Base-by-base conservation (phyloP, 2,113 vertebrate genomes). In the Bubo scandiacus region DNA sequence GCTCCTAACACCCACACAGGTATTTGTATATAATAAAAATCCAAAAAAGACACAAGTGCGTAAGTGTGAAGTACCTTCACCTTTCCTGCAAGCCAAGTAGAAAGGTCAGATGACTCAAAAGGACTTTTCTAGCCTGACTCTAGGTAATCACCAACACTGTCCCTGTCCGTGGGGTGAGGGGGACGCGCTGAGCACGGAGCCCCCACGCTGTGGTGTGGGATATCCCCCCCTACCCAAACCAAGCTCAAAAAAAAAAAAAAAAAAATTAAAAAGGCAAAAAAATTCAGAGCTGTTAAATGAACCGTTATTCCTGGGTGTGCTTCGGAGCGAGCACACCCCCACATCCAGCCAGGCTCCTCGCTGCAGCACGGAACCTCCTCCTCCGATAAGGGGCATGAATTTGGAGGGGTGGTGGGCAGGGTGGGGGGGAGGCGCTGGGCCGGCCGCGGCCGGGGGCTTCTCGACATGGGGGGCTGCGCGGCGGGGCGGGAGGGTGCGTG, bases 51-150 rank as follows among this genome's bases (percentile, higher is more conserved):
- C n/a, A 51, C 0, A 1, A 83, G 75, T 90, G 52, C 82, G 67
- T 92, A 90, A 94, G 96, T 4, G 90, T 90, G 82, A 97, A 95
- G 92, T 90, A 96, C 81, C 95, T 95, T 95, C 95, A 96, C 92
- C 92, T 95, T 95, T 92, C 92, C 86, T 43, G 42, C 67, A 90
- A 86, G 94, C 95, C 95, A 96, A 96, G 86, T 51, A 66, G 86
- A 93, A 94, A 97, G 92, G 95, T 94, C 96, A 95, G 80, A 96
- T 90, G 90, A 92, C 82, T 97, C 75, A 66, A 92, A 92, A 92
- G 25, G 79, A 36, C 92, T 94, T 88, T 86, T 78, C 80, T 29
- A 90, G 85, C 88, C 62, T 9, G 45, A 55, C 70, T 91, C 40
- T 36, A 75, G 79, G 72, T 67, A 70, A 77, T 58, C 75, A 57